Evolutionary conservation across 2,113 vertebrate species (phyloP).

Genomic region (Halichoerus grypus): DNA sequence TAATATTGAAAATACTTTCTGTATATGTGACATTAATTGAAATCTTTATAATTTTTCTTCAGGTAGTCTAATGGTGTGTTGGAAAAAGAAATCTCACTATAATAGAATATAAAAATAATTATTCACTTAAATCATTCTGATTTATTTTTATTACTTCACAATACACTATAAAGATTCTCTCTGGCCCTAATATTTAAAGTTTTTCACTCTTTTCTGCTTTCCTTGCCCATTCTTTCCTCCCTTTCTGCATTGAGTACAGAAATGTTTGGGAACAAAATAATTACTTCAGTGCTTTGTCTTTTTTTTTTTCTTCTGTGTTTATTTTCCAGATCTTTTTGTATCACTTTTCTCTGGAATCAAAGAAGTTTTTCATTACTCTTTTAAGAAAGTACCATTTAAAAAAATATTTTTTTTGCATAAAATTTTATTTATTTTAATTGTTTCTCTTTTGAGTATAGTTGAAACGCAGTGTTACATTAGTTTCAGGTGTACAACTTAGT

Average conservation of each 20-base stretch:
- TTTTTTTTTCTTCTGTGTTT: not conserved
- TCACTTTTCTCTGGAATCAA: not conserved
- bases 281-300: not conserved
- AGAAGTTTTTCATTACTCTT: not conserved
- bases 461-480: not conserved
- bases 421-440: not conserved
- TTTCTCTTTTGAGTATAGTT: not conserved
- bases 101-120: constrained; percentile 3
- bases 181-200: not conserved
- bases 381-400: not conserved
- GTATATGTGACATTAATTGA: not conserved
- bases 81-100: not conserved
- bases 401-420: not conserved
- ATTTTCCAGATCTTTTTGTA: not conserved
- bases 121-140: not conserved
- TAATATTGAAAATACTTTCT: constrained; percentile 51
- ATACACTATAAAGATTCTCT: not conserved
- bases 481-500: not conserved
- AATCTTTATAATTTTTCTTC: not conserved
- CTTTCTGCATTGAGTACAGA: not conserved
- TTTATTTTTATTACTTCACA: not conserved
- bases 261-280: not conserved
- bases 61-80: not conserved
- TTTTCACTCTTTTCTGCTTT: not conserved
- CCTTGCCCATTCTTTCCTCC: not conserved